Evolutionary conservation across 2,113 vertebrate genomes (phyloP).

Genomic region (Vidua macroura): DNA sequence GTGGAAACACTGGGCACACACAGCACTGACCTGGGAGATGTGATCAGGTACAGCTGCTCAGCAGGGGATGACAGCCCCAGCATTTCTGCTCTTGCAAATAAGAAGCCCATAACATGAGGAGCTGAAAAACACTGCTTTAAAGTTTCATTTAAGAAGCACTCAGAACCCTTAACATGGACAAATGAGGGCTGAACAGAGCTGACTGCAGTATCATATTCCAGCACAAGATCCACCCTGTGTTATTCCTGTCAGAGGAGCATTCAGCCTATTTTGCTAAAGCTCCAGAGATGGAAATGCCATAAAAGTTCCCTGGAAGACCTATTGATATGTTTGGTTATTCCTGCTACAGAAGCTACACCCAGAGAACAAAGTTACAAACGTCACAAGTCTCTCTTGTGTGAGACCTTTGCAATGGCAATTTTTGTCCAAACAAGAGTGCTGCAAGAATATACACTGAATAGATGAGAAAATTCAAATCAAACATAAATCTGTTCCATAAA

Average conservation of each 20-base stretch:
- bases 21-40: neutral
- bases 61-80: neutral
- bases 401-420: neutral
- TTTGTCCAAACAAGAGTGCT: neutral
- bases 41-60: rapidly evolving
- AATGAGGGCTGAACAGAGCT: neutral
- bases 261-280: neutral
- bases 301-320: neutral
- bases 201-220: neutral
- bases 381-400: neutral
- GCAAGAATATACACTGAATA: neutral
- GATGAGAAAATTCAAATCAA: neutral
- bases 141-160: neutral
- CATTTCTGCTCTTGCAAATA: neutral
- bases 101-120: neutral
- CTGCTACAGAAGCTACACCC: neutral
- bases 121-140: neutral
- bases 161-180: neutral
- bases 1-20: rapidly evolving
- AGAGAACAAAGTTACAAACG: neutral
- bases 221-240: neutral
- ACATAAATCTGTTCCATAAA: neutral
- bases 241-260: neutral
- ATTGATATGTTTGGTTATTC: neutral
- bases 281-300: neutral